Percentiles rank a stretch among this genome's conserved stretches.
Conservation (phyloP, 2,888 invertebrate genomes). For the Poecilobothrus nobilitatus region DNA sequence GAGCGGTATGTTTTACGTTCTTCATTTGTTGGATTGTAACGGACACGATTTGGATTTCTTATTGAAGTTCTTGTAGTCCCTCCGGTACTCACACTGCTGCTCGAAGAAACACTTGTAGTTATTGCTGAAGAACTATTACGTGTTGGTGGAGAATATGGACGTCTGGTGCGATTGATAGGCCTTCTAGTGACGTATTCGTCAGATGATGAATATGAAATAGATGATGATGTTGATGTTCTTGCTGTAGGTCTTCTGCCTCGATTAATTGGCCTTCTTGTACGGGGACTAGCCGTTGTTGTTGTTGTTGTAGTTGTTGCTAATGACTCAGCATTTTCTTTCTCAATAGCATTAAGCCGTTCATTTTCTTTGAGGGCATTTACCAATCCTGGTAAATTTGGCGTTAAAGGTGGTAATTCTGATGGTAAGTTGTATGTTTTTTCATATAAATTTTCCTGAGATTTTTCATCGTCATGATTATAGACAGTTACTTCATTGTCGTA, state of each 20-base stretch:
- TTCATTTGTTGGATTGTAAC: slow-evolving; percentile 41
- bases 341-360: slow-evolving; percentile 29
- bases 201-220: slow-evolving; percentile 36
- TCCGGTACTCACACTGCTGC: slow-evolving; percentile 30
- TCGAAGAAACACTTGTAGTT: slow-evolving; percentile 18
- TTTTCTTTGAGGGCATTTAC: slow-evolving; percentile 54
- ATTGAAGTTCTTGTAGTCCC: slow-evolving; percentile 33
- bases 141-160: slow-evolving; percentile 39
- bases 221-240: slow-evolving; percentile 35
- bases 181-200: slow-evolving; percentile 33
- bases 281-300: slow-evolving; percentile 37
- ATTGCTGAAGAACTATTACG: slow-evolving; percentile 23
- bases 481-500: slow-evolving; percentile 21
- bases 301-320: slow-evolving; percentile 42
- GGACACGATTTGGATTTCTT: slow-evolving; percentile 42
- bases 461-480: slow-evolving; percentile 36
- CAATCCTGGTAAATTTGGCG: slow-evolving; percentile 51
- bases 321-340: slow-evolving; percentile 31
- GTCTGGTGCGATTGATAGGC: slow-evolving; percentile 40
- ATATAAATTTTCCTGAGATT: slow-evolving; percentile 34
- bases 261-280: slow-evolving; percentile 46
- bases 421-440: slow-evolving; percentile 49
- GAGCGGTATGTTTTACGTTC: slow-evolving; percentile 38
- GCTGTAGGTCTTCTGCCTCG: slow-evolving; percentile 48
- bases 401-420: slow-evolving; percentile 50